Evolutionary conservation across 2,888 invertebrate genomes (phyloP).

Genomic region (Orchesella flavescens): DNA sequence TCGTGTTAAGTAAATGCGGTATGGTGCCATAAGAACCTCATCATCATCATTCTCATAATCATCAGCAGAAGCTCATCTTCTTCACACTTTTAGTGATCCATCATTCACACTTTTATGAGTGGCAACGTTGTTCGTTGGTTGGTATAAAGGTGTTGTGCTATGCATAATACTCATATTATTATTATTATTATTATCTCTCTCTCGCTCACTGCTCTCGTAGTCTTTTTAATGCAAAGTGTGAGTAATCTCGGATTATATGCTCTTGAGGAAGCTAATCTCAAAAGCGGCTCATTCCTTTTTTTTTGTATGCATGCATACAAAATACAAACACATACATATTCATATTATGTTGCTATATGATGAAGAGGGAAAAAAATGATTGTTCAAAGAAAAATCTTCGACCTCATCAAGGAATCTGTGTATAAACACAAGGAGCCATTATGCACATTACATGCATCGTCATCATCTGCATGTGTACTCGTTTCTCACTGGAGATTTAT

Average conservation of each 20-base stretch:
- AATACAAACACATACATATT: no score
- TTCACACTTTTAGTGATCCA: slow-evolving; percentile 41
- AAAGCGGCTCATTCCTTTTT: neutral
- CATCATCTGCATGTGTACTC: slow-evolving; percentile 12
- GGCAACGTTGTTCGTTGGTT: neutral
- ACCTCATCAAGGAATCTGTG: slow-evolving; percentile 4
- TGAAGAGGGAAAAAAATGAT: neutral
- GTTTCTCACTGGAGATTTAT: slow-evolving; percentile 21
- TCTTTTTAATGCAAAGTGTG: slow-evolving; percentile 30
- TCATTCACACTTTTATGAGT: slow-evolving; percentile 31
- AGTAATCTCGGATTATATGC: slow-evolving; percentile 35
- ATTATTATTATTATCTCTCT: neutral
- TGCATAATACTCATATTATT: no score
- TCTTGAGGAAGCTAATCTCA: neutral
- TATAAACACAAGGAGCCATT: slow-evolving; percentile 39
- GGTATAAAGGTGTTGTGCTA: neutral
- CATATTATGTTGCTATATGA: neutral
- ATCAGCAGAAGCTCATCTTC: slow-evolving; percentile 26
- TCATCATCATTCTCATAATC: neutral
- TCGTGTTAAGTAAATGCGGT: slow-evolving; percentile 2
- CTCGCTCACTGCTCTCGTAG: neutral
- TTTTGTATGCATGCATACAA: neutral
- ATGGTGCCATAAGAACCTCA: neutral
- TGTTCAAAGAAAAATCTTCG: neutral
- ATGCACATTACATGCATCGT: slow-evolving; percentile 41